phyloP scores from a whole-genome alignment of 2,113 vertebrate species.

The Chroicocephalus ridibundus region DNA sequence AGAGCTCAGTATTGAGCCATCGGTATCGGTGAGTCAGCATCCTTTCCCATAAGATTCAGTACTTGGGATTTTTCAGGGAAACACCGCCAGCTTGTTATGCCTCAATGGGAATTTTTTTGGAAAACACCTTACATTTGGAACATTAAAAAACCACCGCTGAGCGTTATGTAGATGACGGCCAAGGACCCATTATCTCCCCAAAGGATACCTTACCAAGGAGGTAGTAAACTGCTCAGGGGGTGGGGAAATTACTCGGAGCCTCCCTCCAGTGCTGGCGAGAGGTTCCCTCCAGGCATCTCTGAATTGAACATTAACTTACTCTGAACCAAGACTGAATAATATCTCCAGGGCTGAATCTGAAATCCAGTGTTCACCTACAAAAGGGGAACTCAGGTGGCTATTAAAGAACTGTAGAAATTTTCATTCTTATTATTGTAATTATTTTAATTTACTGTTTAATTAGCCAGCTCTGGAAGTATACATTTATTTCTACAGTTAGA shows the following conservation, averaged over 20 bases:
- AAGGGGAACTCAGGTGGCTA: neutral
- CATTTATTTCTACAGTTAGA: neutral
- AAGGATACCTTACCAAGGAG: neutral
- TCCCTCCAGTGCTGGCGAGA: neutral
- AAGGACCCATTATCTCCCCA: neutral
- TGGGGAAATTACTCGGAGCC: neutral
- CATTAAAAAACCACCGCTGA: neutral
- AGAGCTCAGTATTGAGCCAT: neutral
- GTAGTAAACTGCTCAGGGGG: neutral
- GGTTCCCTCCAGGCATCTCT: neutral
- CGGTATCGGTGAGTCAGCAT: slow-evolving; percentile 37
- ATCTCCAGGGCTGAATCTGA: neutral
- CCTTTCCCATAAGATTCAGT: slow-evolving; percentile 24
- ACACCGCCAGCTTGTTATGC: slow-evolving; percentile 24
- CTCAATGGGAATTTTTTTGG: slow-evolving; percentile 36
- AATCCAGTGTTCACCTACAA: neutral
- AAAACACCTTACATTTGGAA: slow-evolving; percentile 57
- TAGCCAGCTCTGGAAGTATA: neutral
- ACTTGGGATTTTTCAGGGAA: slow-evolving; percentile 55
- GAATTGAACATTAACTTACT: slow-evolving; percentile 9
- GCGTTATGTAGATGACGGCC: neutral
- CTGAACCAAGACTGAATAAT: neutral
- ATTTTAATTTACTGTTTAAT: neutral
- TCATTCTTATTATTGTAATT: neutral
- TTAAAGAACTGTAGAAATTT: neutral